These are phyloP conservation scores for Paramacrobiotus metropolitanus DNA, from an alignment of 1,140 invertebrate genomes.

Conservation along the genomic window DNA sequence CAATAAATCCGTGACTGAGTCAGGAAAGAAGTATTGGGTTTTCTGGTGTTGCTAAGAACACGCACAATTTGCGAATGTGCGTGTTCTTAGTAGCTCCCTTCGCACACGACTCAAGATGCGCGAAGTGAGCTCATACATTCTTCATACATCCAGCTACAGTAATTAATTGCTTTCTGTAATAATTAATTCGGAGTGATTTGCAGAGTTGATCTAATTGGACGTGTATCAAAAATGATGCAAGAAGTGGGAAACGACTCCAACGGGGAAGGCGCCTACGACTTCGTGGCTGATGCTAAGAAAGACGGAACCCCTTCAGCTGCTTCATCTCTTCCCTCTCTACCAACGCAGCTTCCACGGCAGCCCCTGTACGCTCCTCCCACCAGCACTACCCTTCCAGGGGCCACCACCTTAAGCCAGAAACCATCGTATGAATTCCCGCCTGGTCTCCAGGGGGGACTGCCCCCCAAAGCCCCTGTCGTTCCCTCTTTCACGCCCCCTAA, in stretches of 20 bases:
- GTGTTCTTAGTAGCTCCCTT: no score
- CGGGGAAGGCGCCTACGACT: not conserved
- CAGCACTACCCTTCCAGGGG: not conserved
- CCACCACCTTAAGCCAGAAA: not conserved
- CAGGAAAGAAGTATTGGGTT: no score
- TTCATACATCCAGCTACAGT: no score
- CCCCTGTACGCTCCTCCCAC: not conserved
- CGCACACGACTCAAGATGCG: no score
- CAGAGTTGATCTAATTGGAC: no score
- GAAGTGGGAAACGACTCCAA: slow-evolving; percentile 4
- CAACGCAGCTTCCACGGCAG: not conserved
- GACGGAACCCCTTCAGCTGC: not conserved
- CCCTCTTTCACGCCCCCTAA: not conserved
- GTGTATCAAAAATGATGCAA: slow-evolving; percentile 4
- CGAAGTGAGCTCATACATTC: no score
- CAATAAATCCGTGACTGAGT: no score
- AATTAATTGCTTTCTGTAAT: no score
- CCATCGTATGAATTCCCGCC: not conserved
- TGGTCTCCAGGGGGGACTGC: not conserved
- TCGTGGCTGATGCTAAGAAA: not conserved
- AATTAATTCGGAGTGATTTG: no score
- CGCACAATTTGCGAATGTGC: no score
- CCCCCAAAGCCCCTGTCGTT: not conserved
- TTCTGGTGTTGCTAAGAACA: no score
- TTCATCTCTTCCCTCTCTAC: not conserved